A percentile compares a stretch with the other conserved stretches of the same genome.
These are phyloP conservation scores for Caenorhabditis virilis DNA, from an alignment of 2,888 invertebrate genomes.

Conservation along the genomic window DNA sequence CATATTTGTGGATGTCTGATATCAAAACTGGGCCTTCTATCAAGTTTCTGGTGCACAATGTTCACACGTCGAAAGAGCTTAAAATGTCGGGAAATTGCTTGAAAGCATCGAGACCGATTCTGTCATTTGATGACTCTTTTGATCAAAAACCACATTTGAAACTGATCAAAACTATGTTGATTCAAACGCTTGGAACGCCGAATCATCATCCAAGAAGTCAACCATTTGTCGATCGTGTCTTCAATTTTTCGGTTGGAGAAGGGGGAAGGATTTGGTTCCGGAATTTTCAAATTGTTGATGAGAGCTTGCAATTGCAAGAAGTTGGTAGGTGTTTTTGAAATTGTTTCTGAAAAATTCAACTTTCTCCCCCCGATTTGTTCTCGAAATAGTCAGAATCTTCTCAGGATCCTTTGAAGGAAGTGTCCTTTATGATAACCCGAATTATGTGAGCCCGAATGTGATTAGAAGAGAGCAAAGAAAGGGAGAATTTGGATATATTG, in stretches of 20 bases:
- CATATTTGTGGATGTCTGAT: conserved; percentile 81
- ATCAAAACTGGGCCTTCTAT: conserved; percentile 80
- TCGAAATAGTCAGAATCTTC: conserved; percentile 87
- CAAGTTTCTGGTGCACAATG: conserved; percentile 91
- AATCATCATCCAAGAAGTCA: conserved; percentile 96
- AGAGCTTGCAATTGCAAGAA: conserved; percentile 87
- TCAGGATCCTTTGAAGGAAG: conserved; percentile 89
- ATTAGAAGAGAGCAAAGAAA: conserved; percentile 32
- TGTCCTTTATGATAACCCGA: conserved; percentile 89
- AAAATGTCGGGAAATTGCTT: conserved; percentile 94
- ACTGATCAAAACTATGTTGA: conserved; percentile 71
- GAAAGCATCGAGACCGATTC: conserved; percentile 86
- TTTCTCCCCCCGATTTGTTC: conserved; percentile 75
- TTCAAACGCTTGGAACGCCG: conserved; percentile 89
- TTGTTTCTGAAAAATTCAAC: too few relatives aligned
- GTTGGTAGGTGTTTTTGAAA: too few relatives aligned
- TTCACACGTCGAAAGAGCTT: conserved; percentile 92
- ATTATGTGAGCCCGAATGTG: conserved; percentile 87
- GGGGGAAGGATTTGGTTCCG: conserved; percentile 91
- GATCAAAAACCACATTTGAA: conserved; percentile 71
- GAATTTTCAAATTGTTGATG: conserved; percentile 94
- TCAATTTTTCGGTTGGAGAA: conserved; percentile 82
- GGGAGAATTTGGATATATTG: conserved; percentile 37
- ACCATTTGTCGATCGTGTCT: conserved; percentile 95
- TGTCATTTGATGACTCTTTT: conserved; percentile 83